Percentiles rank a stretch among this genome's conserved stretches.
phyloP scores from a whole-genome alignment of 1,140 invertebrate species.

The Lucilia cuprina region DNA sequence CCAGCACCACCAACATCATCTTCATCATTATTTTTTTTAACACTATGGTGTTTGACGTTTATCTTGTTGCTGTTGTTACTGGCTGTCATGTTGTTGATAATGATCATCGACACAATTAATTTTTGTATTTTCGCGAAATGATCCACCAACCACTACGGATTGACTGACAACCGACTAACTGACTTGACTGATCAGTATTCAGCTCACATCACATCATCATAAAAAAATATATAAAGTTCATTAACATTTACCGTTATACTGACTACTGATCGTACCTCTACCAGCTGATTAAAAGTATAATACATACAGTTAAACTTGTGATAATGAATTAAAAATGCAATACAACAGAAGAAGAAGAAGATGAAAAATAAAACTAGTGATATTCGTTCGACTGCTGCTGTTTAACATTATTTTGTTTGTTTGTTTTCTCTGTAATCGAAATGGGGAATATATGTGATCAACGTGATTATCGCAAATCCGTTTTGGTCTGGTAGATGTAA shows the following conservation, averaged over 20 bases:
- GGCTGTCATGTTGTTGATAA: constrained; percentile 10
- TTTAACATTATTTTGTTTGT: neutral
- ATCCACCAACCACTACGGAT: neutral
- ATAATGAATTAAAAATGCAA: neutral
- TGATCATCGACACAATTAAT: constrained; percentile 10
- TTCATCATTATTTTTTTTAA: neutral
- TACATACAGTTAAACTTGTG: neutral
- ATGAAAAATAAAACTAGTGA: neutral
- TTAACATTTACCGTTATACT: constrained; percentile 10
- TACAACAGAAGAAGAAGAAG: neutral
- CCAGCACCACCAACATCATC: neutral
- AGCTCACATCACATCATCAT: neutral
- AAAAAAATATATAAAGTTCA: neutral
- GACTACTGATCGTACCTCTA: neutral
- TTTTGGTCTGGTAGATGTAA: neutral
- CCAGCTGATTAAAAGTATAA: neutral
- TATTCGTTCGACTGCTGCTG: neutral
- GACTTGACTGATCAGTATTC: neutral
- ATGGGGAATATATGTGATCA: neutral
- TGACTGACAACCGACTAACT: neutral
- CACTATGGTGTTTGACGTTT: neutral
- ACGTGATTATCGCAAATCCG: neutral
- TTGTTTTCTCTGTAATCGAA: neutral
- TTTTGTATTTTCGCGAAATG: neutral
- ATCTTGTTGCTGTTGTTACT: neutral